Evolutionary conservation across 1,140 invertebrate genomes (phyloP).

Genomic region (Tetramorium parvispinum): DNA sequence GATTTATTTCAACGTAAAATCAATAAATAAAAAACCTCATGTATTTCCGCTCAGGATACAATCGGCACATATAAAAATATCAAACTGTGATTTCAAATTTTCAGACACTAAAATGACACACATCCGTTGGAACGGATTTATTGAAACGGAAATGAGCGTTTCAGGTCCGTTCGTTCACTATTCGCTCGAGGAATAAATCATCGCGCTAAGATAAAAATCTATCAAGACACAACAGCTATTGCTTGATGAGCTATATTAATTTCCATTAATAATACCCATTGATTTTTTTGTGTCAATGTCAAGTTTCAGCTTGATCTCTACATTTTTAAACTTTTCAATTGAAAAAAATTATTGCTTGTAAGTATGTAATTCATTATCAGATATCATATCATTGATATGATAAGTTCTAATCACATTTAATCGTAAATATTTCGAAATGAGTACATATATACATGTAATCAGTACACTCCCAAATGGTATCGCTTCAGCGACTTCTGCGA

Average conservation of each 20-base stretch:
- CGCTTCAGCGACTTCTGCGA: neutral
- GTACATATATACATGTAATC: neutral
- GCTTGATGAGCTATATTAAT: neutral
- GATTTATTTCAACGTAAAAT: constrained; percentile 20
- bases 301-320: neutral
- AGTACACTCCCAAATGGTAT: neutral
- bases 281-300: neutral
- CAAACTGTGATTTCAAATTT: constrained; percentile 46
- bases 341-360: neutral
- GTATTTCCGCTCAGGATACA: constrained; percentile 6
- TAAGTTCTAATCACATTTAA: neutral
- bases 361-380: neutral
- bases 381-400: neutral
- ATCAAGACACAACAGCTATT: neutral
- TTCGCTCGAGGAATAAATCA: constrained; percentile 25
- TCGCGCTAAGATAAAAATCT: neutral
- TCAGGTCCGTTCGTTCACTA: constrained; percentile 4
- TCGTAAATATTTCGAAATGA: neutral
- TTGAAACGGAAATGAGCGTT: constrained; percentile 51
- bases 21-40: constrained; percentile 30
- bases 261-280: neutral
- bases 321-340: neutral
- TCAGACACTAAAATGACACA: constrained; percentile 24
- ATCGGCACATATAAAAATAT: constrained; percentile 36
- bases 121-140: constrained; percentile 34